Evolutionary conservation across 1,140 invertebrate species (phyloP), one percentile per base, ranked within the genome.

Genomic region (Acromyrmex heyeri): DNA sequence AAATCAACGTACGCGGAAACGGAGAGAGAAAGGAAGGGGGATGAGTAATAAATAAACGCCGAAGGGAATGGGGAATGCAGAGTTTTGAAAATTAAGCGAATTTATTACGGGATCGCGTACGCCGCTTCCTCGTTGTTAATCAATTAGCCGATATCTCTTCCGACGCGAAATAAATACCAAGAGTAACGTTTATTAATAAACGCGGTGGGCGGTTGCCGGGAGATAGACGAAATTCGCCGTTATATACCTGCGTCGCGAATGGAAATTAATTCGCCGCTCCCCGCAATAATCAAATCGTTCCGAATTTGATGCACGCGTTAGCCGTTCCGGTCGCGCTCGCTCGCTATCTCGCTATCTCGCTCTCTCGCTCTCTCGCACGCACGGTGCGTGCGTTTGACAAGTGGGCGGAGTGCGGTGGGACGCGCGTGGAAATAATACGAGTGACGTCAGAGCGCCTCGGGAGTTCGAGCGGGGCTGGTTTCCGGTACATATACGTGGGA

Each of bases 371-470:
- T 62, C 24, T 30, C 59, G 55, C 59, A 38, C 30, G 21, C 21
- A 55, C 73, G 44, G 50, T 57, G 86, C 59, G 50, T 87, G 86
- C 55, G 64, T 50, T 61, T 87, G 86, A 87, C 86, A 85, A 67
- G 79, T 83, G 61, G 64, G 53, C 27, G 61, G 64, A 50, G 76
- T 21, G 24, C 27, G 59, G 67, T 27, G 38, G 70, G 21, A 44
- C 44, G 62, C 48, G 64, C 24, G 67, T 82, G 76, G 65, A 83
- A 83, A 83, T 83, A 83, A 86, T 82, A 86, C 79, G 64, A 69
- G 61, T 88, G 87, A 88, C 87, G 87, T 86, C 87, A 86, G 30
- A 65, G 44, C 38, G 83, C 87, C 87, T 78, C 83, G 53, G 75
- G 86, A 70, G 55, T 57, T 53, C 50, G 50, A 65, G 57, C 57